Conservation (phyloP, 2,113 vertebrate genomes). For the Anguilla japonica region DNA sequence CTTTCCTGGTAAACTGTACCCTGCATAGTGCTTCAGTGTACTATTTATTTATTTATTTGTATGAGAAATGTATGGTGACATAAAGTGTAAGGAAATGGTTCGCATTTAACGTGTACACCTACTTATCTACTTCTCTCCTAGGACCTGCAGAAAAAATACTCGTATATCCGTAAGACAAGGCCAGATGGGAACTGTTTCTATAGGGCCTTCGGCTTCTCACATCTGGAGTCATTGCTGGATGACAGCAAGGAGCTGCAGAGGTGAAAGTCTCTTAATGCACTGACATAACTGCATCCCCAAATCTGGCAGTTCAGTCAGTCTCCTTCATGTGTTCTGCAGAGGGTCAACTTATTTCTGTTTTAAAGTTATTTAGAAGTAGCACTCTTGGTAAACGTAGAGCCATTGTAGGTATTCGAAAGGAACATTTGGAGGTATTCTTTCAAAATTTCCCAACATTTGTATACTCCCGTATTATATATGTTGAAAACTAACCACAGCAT, state of each 20-base stretch:
- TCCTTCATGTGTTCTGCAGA: neutral
- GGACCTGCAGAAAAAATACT: slow-evolving; percentile 90
- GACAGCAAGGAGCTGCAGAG: slow-evolving; percentile 87
- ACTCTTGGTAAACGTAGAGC: too few relatives aligned
- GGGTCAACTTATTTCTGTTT: neutral
- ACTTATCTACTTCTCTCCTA: slow-evolving; percentile 40
- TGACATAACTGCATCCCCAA: neutral
- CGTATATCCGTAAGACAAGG: slow-evolving; percentile 85
- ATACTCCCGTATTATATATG: too few relatives aligned
- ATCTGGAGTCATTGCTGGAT: slow-evolving; percentile 86
- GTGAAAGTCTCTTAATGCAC: slow-evolving; percentile 50
- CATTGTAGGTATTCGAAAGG: too few relatives aligned
- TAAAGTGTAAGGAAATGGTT: neutral
- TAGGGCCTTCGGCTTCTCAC: slow-evolving; percentile 88
- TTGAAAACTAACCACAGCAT: too few relatives aligned
- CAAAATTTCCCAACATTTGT: too few relatives aligned
- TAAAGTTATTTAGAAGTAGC: too few relatives aligned
- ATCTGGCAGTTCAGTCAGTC: neutral
- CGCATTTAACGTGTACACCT: neutral
- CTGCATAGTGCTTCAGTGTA: too few relatives aligned
- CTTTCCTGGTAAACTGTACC: too few relatives aligned
- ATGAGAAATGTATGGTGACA: neutral
- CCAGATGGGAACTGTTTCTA: slow-evolving; percentile 95
- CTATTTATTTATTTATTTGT: too few relatives aligned
- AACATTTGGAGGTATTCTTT: too few relatives aligned